Evolutionary conservation across 1,140 invertebrate genomes (phyloP).

Genomic region (Idris sp.): DNA sequence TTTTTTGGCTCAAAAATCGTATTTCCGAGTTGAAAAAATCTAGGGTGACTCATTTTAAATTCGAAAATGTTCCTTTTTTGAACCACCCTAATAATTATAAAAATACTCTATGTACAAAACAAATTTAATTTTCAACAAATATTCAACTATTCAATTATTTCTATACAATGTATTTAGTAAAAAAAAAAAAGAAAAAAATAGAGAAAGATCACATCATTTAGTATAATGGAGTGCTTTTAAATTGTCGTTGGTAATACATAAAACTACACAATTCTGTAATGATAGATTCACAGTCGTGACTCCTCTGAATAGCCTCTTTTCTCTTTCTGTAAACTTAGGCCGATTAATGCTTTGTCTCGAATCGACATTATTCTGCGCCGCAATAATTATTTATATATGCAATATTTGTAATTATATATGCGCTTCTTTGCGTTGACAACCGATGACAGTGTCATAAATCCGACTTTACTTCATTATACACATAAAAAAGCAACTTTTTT

Average conservation of each 20-base stretch:
- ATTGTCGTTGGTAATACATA: conserved; percentile 22
- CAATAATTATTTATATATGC: conserved; percentile 19
- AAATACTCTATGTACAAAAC: too few relatives aligned
- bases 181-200: too few relatives aligned
- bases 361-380: conserved; percentile 11
- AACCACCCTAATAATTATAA: too few relatives aligned
- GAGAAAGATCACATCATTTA: conserved; percentile 27
- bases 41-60: too few relatives aligned
- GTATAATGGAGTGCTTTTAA: conserved; percentile 25
- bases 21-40: too few relatives aligned
- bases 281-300: conserved; percentile 47
- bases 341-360: conserved; percentile 28
- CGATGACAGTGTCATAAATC: conserved; percentile 43
- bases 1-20: too few relatives aligned
- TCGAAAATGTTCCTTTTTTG: too few relatives aligned
- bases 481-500: too few relatives aligned
- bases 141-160: too few relatives aligned
- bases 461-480: conserved; percentile 32
- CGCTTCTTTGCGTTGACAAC: conserved; percentile 34
- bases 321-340: conserved; percentile 22
- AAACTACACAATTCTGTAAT: conserved; percentile 34
- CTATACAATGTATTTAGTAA: too few relatives aligned
- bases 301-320: conserved; percentile 40
- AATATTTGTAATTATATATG: conserved; percentile 49
- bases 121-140: too few relatives aligned